Evolutionary conservation across 1,140 invertebrate species (phyloP).

Genomic region (Pseudachorutes palmiensis): DNA sequence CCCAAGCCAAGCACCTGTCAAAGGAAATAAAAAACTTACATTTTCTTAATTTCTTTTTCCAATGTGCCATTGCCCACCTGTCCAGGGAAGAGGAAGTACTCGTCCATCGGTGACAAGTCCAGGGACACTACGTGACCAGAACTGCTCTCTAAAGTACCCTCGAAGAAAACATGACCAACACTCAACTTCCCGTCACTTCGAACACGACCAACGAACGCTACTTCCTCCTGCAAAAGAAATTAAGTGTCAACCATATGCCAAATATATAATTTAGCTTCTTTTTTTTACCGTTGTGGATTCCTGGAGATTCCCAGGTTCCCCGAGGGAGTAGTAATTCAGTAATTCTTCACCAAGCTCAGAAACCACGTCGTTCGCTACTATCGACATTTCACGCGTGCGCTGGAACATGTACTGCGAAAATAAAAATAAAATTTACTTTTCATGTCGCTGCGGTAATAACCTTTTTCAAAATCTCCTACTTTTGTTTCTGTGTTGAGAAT

Average conservation of each 20-base stretch:
- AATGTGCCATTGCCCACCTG: constrained; percentile 46
- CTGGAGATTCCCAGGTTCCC: constrained; percentile 11
- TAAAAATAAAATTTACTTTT: not conserved
- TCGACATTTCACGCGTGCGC: constrained; percentile 45
- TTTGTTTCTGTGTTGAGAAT: not conserved
- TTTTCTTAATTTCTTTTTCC: not conserved
- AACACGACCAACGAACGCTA: constrained; percentile 53
- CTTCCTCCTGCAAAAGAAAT: constrained; percentile 22
- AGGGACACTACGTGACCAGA: constrained; percentile 46
- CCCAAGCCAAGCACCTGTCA: constrained; percentile 58
- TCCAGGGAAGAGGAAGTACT: constrained; percentile 73
- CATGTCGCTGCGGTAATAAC: not conserved
- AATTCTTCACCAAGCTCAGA: constrained; percentile 4
- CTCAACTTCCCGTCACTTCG: constrained; percentile 66
- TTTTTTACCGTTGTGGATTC: constrained; percentile 16
- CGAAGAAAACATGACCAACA: constrained; percentile 56
- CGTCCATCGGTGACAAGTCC: constrained; percentile 52
- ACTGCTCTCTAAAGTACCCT: constrained; percentile 42
- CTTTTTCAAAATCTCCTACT: not conserved
- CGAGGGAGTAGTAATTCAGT: constrained; percentile 10
- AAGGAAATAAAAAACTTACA: not conserved
- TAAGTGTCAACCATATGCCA: not conserved
- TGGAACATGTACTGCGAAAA: constrained; percentile 50
- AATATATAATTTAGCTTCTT: not conserved
- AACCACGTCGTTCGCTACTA: constrained; percentile 25